A percentile compares a stretch with the other conserved stretches of the same genome.
These are phyloP conservation scores for Ceratotherium simum DNA, from an alignment of 2,113 vertebrate species.

Conservation along the genomic window DNA sequence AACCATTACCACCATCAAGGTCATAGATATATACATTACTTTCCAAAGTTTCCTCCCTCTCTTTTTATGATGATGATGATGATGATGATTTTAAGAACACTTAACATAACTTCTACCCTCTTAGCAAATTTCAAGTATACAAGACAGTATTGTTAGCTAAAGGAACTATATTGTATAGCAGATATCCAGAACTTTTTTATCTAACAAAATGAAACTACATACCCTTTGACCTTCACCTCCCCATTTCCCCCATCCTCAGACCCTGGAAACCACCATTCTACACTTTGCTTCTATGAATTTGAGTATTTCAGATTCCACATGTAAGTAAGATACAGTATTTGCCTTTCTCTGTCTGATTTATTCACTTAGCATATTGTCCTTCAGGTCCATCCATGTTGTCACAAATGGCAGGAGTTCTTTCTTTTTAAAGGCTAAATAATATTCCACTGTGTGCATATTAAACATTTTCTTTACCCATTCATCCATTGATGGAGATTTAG, in stretches of 20 bases:
- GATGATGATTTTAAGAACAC: neutral
- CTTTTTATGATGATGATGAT: neutral
- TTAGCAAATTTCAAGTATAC: neutral
- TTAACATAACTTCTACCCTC: neutral
- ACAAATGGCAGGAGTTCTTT: too few relatives aligned
- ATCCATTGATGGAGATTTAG: too few relatives aligned
- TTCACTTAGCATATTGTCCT: neutral
- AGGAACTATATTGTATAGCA: neutral
- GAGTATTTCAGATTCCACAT: neutral
- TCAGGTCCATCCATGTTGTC: neutral
- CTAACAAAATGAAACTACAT: neutral
- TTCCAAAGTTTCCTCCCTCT: neutral
- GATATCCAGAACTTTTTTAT: neutral
- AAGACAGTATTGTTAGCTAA: neutral
- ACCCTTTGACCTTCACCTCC: neutral
- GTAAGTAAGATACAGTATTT: neutral
- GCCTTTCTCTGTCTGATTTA: neutral
- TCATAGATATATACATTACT: too few relatives aligned
- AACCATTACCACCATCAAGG: too few relatives aligned
- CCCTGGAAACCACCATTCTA: neutral
- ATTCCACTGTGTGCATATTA: too few relatives aligned
- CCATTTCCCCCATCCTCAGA: neutral
- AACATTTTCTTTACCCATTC: too few relatives aligned
- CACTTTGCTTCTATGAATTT: neutral
- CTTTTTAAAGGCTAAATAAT: too few relatives aligned